These are phyloP conservation scores for Ciconia stormi DNA, from an alignment of 2,113 vertebrate species.

Conservation along the genomic window DNA sequence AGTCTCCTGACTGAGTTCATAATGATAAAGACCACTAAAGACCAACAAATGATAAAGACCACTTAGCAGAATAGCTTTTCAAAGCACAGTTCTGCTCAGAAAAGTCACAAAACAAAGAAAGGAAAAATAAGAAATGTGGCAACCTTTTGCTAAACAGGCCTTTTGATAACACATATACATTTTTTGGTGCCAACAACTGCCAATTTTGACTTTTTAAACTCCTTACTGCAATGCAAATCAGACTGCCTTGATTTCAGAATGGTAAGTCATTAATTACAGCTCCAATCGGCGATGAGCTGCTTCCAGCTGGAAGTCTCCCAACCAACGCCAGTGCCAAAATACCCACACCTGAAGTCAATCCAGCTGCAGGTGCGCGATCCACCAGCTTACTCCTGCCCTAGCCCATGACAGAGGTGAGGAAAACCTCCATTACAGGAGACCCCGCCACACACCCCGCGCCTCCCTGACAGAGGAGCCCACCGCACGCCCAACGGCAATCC, in stretches of 20 bases:
- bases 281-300: rapidly evolving
- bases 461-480: background rate
- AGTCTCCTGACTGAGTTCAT: background rate
- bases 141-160: background rate
- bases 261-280: background rate
- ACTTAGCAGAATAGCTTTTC: background rate
- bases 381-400: background rate
- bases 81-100: background rate
- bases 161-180: rapidly evolving
- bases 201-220: background rate
- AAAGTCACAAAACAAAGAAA: background rate
- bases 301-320: background rate
- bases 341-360: rapidly evolving
- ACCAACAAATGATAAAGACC: too few relatives aligned
- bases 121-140: rapidly evolving
- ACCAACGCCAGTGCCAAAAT: rapidly evolving
- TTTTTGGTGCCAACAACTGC: background rate
- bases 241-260: rapidly evolving
- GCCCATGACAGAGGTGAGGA: rapidly evolving
- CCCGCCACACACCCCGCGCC: background rate
- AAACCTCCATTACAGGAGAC: too few relatives aligned
- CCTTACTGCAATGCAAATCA: rapidly evolving
- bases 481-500: background rate
- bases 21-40: too few relatives aligned
- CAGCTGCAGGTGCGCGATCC: background rate